Evolutionary conservation across 1,140 invertebrate genomes (phyloP).

Genomic region (Andricus grossulariae): DNA sequence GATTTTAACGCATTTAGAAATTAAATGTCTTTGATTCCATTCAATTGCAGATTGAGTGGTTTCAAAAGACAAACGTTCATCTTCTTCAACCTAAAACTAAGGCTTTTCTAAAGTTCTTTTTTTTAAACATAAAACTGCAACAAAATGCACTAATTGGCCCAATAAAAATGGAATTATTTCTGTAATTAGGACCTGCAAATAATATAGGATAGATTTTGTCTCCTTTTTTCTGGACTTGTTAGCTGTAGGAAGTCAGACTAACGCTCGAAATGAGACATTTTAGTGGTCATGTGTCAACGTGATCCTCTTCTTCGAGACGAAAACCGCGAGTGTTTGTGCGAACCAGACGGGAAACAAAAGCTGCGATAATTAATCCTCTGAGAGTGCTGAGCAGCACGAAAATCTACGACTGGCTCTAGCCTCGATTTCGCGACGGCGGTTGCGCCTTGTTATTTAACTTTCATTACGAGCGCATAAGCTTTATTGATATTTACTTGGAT

Average conservation of each 20-base stretch:
- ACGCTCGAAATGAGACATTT: background rate
- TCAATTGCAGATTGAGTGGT: too few species aligned
- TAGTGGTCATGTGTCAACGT: background rate
- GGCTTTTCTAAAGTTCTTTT: too few species aligned
- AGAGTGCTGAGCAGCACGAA: conserved; percentile 51
- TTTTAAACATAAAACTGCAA: too few species aligned
- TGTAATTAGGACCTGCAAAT: background rate
- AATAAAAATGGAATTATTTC: too few species aligned
- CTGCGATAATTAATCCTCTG: conserved; percentile 64
- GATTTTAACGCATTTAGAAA: too few species aligned
- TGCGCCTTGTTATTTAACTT: conserved; percentile 67
- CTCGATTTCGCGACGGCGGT: conserved; percentile 38
- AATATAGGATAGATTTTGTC: background rate
- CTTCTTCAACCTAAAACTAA: too few species aligned
- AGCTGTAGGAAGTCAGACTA: background rate
- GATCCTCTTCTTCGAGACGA: background rate
- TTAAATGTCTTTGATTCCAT: too few species aligned
- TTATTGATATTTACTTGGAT: conserved; percentile 65
- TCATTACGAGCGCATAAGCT: conserved; percentile 65
- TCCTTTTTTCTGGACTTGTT: background rate
- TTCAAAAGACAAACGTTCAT: too few species aligned
- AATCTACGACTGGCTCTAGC: conserved; percentile 37
- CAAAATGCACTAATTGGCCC: too few species aligned
- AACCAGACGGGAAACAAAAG: conserved; percentile 49
- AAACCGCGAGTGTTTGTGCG: conserved; percentile 43